Evolutionary conservation across 2,888 invertebrate species (phyloP).

Genomic region (Ophraella communa): DNA sequence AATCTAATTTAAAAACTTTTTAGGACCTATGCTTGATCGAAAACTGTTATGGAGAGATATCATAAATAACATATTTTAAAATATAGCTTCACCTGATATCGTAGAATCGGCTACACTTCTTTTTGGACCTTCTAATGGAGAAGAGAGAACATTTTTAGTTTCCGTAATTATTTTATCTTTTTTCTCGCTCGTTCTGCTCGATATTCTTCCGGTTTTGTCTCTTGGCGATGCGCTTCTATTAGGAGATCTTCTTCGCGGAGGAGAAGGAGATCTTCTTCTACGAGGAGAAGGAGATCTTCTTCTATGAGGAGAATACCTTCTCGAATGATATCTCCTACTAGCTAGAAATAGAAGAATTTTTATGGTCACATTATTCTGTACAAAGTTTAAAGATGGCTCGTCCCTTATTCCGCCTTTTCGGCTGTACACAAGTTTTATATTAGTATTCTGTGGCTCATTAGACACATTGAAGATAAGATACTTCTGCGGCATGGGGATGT

Average conservation of each 20-base stretch:
- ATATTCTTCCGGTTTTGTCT: constrained; percentile 8
- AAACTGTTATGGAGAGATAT: too few species aligned
- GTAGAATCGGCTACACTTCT: constrained; percentile 64
- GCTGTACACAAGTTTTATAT: too few species aligned
- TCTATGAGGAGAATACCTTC: constrained; percentile 21
- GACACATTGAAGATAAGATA: too few species aligned
- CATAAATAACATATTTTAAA: too few species aligned
- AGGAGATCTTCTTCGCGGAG: constrained; percentile 41
- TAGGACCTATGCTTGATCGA: too few species aligned
- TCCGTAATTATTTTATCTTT: constrained; percentile 5
- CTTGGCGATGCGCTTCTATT: constrained; percentile 29
- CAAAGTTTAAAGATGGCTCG: too few species aligned
- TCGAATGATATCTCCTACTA: constrained; percentile 21
- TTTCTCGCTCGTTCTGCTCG: not conserved
- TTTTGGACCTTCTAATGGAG: constrained; percentile 57
- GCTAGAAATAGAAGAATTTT: not conserved
- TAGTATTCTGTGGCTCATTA: too few species aligned
- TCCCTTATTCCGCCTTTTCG: too few species aligned
- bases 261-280: constrained; percentile 28
- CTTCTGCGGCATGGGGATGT: too few species aligned
- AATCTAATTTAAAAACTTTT: not conserved
- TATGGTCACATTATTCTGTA: too few species aligned
- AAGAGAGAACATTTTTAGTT: constrained; percentile 40
- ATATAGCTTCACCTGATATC: constrained; percentile 51
- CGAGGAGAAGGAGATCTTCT: constrained; percentile 26